phyloP scores from a whole-genome alignment of 2,888 invertebrate species.

The Stictocephala bisonia region DNA sequence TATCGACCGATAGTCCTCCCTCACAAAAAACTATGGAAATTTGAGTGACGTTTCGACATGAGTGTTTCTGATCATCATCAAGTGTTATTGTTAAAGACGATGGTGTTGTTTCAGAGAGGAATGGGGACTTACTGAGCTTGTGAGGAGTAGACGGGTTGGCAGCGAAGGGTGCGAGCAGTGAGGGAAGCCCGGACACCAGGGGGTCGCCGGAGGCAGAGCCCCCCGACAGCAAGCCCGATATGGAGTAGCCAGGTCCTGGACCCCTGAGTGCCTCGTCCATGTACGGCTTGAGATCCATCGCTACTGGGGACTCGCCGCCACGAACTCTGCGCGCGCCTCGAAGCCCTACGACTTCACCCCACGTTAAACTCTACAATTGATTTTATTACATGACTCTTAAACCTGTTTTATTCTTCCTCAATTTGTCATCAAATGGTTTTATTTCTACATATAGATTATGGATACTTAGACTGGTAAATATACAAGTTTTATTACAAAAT shows the following conservation, averaged over 20 bases:
- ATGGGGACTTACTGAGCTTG: slow-evolving; percentile 17
- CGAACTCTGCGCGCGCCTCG: no score
- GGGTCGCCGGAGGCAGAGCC: slow-evolving; percentile 38
- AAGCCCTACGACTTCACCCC: slow-evolving; percentile 8
- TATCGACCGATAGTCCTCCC: no score
- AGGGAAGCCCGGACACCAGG: slow-evolving; percentile 44
- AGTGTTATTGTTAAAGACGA: no score
- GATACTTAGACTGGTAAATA: no score
- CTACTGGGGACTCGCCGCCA: no score
- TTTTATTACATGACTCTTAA: slow-evolving; percentile 40
- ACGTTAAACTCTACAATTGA: slow-evolving; percentile 14
- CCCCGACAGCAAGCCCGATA: slow-evolving; percentile 37
- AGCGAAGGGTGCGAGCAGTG: slow-evolving; percentile 37
- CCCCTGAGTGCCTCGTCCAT: slow-evolving; percentile 43
- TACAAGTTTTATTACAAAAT: no score
- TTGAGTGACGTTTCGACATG: no score
- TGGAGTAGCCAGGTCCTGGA: slow-evolving; percentile 35
- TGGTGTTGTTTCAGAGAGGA: no score
- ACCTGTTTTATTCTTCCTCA: slow-evolving; percentile 9
- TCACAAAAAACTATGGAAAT: no score
- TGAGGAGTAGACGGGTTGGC: not conserved
- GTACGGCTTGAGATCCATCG: slow-evolving; percentile 47
- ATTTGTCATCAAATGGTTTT: no score
- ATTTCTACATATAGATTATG: no score
- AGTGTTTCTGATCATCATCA: no score